Base-by-base conservation (phyloP, 2,888 invertebrate species). In the Tenthredo amoena region DNA sequence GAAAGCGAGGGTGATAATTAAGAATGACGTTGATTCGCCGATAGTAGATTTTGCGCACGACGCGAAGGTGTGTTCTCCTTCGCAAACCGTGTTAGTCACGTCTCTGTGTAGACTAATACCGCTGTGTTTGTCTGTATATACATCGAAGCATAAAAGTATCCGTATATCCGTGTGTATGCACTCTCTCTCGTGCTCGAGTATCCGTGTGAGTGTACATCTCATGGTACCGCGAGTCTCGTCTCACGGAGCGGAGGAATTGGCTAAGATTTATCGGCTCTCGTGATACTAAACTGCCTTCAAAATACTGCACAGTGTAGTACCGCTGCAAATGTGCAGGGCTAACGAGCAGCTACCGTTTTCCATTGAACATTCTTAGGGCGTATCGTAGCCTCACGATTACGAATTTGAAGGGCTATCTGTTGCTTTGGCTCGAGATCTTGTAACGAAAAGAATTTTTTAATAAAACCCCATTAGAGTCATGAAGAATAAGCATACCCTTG, bases 21-120 rank as follows among this genome's bases (percentile, higher is more conserved):
- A 93, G 93, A 93, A 92, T 91, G 91, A 93, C 92, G 92, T 91
- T 92, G 93, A 93, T 93, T 91, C 88, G 90, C 90, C 90, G 92
- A 93, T 93, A 92, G 91, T 88, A 89, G 87, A 87, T 88, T 85
- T 86, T 26, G 81, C 81, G 62, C 81, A 62, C 62, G 62, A 81
- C 62, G 21, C 15, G 26, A 58, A 62, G 58, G 81, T 81, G 81
- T 81, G 81, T 62, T 81, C 81, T 55, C 77, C 77, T 77, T 50
- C 31, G 47, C 34, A 31, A 55, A 77, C 55, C 77, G 77, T 77
- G 55, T 74, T 21, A 43, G 43, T 74, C 74, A 74, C 40, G 40
- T 74, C 10, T 43, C 21, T 77, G 76, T 77, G 9, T 47, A 18
- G 50, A 77, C 76, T 31, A 2, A 31, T 50, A 77, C 34, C 5